Conservation (phyloP, 1,140 invertebrate genomes). For the Limonius californicus region DNA sequence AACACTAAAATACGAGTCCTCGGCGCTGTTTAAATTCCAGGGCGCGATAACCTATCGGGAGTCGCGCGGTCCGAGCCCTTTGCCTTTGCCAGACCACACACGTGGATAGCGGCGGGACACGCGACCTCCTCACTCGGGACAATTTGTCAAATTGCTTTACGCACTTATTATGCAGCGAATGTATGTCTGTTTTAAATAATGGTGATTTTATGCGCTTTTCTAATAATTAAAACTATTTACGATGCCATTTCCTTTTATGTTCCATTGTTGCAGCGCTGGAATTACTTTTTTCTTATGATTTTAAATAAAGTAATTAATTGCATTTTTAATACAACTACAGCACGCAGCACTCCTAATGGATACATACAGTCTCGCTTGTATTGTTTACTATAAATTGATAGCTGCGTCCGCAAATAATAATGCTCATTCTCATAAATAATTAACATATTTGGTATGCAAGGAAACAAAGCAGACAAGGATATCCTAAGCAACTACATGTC, state of each 20-base stretch:
- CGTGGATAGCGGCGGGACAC: slow-evolving; percentile 17
- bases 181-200: slow-evolving; percentile 23
- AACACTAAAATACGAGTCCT: slow-evolving; percentile 7
- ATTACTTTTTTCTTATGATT: too few species aligned
- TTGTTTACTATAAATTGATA: too few species aligned
- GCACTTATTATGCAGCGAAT: slow-evolving; percentile 22
- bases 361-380: too few species aligned
- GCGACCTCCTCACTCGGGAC: slow-evolving; percentile 17
- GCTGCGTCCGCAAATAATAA: too few species aligned
- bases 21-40: slow-evolving; percentile 17
- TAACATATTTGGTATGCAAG: too few species aligned
- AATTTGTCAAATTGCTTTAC: slow-evolving; percentile 26
- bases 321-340: too few species aligned
- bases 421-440: too few species aligned
- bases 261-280: not conserved
- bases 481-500: too few species aligned
- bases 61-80: slow-evolving; percentile 6
- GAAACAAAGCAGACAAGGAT: too few species aligned
- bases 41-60: slow-evolving; percentile 19
- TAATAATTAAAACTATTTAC: slow-evolving; percentile 26
- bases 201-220: slow-evolving; percentile 22
- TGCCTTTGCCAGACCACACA: slow-evolving; percentile 19
- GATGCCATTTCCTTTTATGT: slow-evolving; percentile 15
- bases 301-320: too few species aligned
- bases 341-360: too few species aligned